Base-by-base conservation (phyloP, 1,140 invertebrate species). In the Nasonia longicornis region DNA sequence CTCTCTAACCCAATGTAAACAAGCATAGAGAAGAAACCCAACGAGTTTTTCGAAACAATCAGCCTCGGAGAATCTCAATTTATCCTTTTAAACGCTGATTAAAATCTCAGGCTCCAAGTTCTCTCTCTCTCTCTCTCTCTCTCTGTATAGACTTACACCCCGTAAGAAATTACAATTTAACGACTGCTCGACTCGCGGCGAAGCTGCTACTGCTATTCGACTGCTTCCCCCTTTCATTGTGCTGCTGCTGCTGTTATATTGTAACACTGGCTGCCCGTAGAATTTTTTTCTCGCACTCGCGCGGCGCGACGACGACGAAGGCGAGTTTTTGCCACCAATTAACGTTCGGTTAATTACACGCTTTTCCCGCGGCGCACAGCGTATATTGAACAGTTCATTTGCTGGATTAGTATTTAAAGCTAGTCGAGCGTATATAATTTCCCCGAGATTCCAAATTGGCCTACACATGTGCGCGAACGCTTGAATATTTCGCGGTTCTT, bases 21-120 rank as follows among this genome's bases (percentile, higher is more conserved):
- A 52, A 71, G 45, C 16, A 48, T 26, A 12, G n/a, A 26, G 26
- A 26, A 14, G 12, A 42, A 73, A 48, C 64, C 31, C 31, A 75
- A 75, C 72, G 64, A 80, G 72, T 70, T 70, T 80, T 80, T 75
- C 22, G 12, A 80, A 75, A 74, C 84, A 77, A 72, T 82, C 71
- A 79, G 83, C 58, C 76, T 38, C 20, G 42, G 29, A 16, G 77
- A 84, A 86, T 86, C 85, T 86, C 81, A 84, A 86, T 86, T 84
- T 85, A 66, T 74, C 67, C 29, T 84, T 67, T 80, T 74, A 42
- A 80, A 82, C 74, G 48, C 75, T 76, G 77, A 80, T 85, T 84
- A 84, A 85, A 86, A 80, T 75, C 72, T 80, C 67, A 35, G 80
- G 10, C 14, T 11, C 10, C 64, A 20, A 26, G 26, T 26, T 26